These are phyloP conservation scores for Drosophila putrida DNA, from an alignment of 2,888 invertebrate genomes.

Conservation along the genomic window DNA sequence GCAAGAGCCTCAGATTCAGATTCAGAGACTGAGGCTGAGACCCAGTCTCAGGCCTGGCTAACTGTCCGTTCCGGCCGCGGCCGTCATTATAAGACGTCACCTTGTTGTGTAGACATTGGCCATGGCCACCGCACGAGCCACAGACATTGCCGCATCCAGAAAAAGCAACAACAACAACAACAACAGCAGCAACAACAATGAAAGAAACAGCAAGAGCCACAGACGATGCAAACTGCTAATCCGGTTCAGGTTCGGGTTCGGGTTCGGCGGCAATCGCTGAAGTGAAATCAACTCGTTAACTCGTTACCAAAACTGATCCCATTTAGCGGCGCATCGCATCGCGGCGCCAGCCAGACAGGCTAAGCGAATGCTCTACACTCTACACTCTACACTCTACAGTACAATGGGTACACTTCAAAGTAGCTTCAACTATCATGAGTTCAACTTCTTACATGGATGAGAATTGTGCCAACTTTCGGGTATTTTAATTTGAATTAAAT, in stretches of 20 bases:
- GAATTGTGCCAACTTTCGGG: background rate
- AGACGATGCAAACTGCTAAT: slow-evolving; percentile 63
- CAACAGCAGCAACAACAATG: slow-evolving; percentile 25
- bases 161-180: slow-evolving; percentile 43
- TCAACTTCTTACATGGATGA: background rate
- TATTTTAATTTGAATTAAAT: too few species aligned
- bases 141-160: slow-evolving; percentile 40
- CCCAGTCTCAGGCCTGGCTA: slow-evolving; percentile 33
- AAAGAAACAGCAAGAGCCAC: slow-evolving; percentile 21
- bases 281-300: slow-evolving; percentile 84
- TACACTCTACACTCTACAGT: slow-evolving; percentile 33
- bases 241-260: slow-evolving; percentile 62
- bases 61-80: slow-evolving; percentile 67
- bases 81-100: slow-evolving; percentile 82
- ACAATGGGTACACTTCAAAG: background rate
- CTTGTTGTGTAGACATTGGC: slow-evolving; percentile 82
- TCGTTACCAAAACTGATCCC: slow-evolving; percentile 83
- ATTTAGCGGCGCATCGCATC: slow-evolving; percentile 77
- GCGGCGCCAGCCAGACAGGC: slow-evolving; percentile 63
- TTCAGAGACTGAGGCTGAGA: background rate
- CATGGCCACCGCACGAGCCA: slow-evolving; percentile 68
- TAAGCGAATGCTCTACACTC: slow-evolving; percentile 47
- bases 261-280: slow-evolving; percentile 81
- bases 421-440: background rate
- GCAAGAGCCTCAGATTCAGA: background rate